Percentiles rank a stretch among this genome's conserved stretches.
Conservation (phyloP, 2,113 vertebrate genomes). For the Eudorcas thomsonii region DNA sequence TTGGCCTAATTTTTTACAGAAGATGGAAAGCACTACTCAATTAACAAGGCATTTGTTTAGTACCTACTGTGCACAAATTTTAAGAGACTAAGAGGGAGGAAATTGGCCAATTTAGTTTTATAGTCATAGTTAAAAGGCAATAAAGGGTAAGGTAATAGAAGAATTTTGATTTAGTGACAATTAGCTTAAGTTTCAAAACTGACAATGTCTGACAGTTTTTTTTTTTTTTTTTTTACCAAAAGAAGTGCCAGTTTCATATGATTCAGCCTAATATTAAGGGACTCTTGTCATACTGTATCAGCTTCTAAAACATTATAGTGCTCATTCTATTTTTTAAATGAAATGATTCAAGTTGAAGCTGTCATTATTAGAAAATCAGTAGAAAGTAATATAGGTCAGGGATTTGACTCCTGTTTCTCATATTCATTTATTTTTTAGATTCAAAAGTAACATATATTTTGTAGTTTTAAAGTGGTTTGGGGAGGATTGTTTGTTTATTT, state of each 20-base stretch:
- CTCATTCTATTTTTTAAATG: background rate
- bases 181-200: constrained; percentile 17
- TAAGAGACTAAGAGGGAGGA: background rate
- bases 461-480: background rate
- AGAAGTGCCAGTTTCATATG: background rate
- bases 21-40: background rate
- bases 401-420: background rate
- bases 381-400: background rate
- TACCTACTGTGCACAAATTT: constrained; percentile 4
- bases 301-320: background rate
- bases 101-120: constrained; percentile 45
- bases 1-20: constrained; percentile 27
- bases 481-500: background rate
- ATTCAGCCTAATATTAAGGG: background rate
- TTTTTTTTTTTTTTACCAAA: background rate
- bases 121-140: constrained; percentile 50
- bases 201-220: background rate
- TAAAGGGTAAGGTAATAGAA: constrained; percentile 37
- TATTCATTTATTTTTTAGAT: constrained; percentile 6
- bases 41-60: constrained; percentile 45
- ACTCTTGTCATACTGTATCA: background rate
- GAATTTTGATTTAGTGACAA: constrained; percentile 30
- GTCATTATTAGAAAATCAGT: background rate
- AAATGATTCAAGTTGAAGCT: background rate
- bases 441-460: background rate